Conservation (phyloP, 2,888 invertebrate species). For the Galeopsomyia nigrocyanea region DNA sequence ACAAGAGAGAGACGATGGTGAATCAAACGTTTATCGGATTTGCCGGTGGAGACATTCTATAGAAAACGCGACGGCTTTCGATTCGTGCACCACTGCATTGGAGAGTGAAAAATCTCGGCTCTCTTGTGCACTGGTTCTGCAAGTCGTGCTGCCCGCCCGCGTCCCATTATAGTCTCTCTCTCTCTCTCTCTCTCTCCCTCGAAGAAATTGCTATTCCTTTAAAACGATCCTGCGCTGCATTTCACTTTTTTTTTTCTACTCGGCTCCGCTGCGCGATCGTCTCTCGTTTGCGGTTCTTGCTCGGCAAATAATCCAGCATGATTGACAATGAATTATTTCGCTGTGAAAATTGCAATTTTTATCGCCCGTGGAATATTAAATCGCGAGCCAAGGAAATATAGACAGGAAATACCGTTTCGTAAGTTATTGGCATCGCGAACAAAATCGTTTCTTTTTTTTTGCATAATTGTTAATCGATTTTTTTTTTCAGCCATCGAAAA, state of each 20-base stretch:
- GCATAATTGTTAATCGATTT: too few species aligned
- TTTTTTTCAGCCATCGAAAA: too few species aligned
- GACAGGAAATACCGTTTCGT: too few species aligned
- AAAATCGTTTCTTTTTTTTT: too few species aligned
- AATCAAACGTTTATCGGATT: conserved; percentile 8
- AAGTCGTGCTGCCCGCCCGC: conserved; percentile 4
- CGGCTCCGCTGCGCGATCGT: not conserved
- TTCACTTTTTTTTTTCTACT: conserved; percentile 42
- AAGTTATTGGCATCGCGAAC: too few species aligned
- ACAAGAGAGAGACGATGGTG: not conserved
- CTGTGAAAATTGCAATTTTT: too few species aligned
- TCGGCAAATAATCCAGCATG: too few species aligned
- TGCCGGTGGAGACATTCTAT: not conserved
- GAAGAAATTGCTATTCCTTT: conserved; percentile 30
- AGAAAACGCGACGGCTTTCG: conserved; percentile 25
- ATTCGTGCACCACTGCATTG: conserved; percentile 20
- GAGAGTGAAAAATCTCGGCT: conserved; percentile 29
- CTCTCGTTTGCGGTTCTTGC: conserved; percentile 11
- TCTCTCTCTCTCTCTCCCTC: conserved; percentile 1
- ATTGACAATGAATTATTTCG: too few species aligned
- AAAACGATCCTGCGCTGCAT: conserved; percentile 28
- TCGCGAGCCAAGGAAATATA: too few species aligned
- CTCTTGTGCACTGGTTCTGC: conserved; percentile 13
- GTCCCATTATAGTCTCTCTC: conserved; percentile 39
- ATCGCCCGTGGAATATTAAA: too few species aligned